Evolutionary conservation across 1,140 invertebrate genomes (phyloP).

Genomic region (Tetraneura akinire): DNA sequence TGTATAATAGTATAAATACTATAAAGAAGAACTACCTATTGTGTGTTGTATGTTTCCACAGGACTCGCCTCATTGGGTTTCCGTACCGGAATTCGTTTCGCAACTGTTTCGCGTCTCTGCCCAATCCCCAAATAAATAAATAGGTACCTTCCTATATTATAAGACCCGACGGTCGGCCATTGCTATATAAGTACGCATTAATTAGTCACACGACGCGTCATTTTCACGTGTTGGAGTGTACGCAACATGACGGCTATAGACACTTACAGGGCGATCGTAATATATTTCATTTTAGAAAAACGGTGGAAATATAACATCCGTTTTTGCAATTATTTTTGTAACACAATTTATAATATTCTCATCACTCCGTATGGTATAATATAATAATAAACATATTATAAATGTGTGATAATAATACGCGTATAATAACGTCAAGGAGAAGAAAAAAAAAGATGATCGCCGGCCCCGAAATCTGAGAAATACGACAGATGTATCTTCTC

Average conservation of each 20-base stretch:
- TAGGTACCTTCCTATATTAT: no score
- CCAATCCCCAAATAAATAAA: conserved; percentile 24
- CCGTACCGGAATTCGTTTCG: conserved; percentile 49
- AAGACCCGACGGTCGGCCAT: conserved; percentile 18
- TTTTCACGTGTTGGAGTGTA: neutral
- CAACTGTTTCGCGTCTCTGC: conserved; percentile 46
- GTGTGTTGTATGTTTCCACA: conserved; percentile 9
- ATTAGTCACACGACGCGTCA: conserved; percentile 47
- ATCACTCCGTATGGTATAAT: no score
- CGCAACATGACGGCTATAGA: neutral
- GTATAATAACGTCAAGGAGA: neutral
- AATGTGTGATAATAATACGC: neutral
- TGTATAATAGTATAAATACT: no score
- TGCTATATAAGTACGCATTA: conserved; percentile 11
- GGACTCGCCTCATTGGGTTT: conserved; percentile 49
- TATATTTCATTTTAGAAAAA: neutral
- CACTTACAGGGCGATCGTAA: no score
- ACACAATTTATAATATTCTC: no score
- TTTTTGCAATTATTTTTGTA: no score
- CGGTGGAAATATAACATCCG: no score
- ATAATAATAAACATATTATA: neutral
- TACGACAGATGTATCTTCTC: conserved; percentile 33
- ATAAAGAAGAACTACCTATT: no score
- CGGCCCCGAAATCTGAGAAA: conserved; percentile 36
- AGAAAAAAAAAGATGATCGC: neutral